Base-by-base conservation (phyloP, 2,797 vertebrate species). In the Anolis apletophallus region DNA sequence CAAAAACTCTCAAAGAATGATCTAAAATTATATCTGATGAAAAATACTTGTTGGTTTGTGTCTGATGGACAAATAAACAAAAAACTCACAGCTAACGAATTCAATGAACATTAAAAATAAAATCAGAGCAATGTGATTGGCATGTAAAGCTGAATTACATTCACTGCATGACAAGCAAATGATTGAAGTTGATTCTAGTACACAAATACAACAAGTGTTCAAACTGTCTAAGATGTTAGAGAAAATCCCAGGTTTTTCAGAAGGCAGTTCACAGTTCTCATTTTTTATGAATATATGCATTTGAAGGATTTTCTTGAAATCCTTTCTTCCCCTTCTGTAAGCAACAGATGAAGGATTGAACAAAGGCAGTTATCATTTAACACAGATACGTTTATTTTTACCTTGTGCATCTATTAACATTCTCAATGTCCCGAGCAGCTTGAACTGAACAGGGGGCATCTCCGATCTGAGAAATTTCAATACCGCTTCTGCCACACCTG, bases 371-470 rank as follows among this genome's bases (percentile, higher is more conserved):
- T 46, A 52, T 91, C 80, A 79, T 46, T 94, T 91, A 92, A 93
- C 92, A 92, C 6, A 91, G 87, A 93, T 54, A 85, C 40, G 84
- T 78, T 93, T 94, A 93, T 95, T 92, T 92, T 96, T 97, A 99
- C 99, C 98, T 98, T 99, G 98, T 61, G 98, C 99, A 94, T 99
- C 99, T 90, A 99, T 99, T 94, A 99, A 97, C 99, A 99, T 99
- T 81, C 99, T 97, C 95, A 99, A 96, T 3, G 99, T 99, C 90
- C 99, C 99, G 94, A 99, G 95, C 55, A 99, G 97, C 93, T 99
- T 99, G 94, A 99, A 99, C 93, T 99, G 99, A 55, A 99, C 99
- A 0, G 99, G 99, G 81, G 99, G 98, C 98, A 99, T 99, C 96
- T 99, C 98, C 0, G 99, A 99, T 91, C 97, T 98, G 88, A 99